Evolutionary conservation across 2,797 vertebrate genomes (phyloP).

Genomic region (Cossypha dichroa): DNA sequence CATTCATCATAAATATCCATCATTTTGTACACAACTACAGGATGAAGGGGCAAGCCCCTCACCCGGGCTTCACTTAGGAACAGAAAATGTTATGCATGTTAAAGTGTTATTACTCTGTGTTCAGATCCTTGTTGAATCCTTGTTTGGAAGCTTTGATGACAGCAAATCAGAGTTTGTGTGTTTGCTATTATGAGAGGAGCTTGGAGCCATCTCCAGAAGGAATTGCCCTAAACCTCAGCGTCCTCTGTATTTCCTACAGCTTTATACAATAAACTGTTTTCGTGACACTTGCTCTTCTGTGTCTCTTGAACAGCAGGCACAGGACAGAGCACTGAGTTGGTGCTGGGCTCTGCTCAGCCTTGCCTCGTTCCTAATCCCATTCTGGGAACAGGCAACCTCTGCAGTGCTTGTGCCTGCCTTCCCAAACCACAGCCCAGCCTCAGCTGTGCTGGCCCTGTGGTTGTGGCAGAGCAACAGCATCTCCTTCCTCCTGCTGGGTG

Average conservation of each 20-base stretch:
- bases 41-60: not conserved
- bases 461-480: not conserved
- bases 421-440: not conserved
- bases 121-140: slow-evolving; percentile 62
- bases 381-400: accelerated
- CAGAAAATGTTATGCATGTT: slow-evolving; percentile 57
- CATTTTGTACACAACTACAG: slow-evolving; percentile 23
- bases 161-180: slow-evolving; percentile 80
- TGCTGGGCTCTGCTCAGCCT: not conserved
- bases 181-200: slow-evolving; percentile 22
- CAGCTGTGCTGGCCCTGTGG: accelerated
- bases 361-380: accelerated
- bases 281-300: not conserved
- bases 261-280: slow-evolving; percentile 67
- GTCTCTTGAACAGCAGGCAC: not conserved
- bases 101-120: slow-evolving; percentile 60
- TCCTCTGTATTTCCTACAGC: slow-evolving; percentile 37
- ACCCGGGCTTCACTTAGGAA: not conserved
- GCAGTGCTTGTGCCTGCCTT: accelerated
- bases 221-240: not conserved
- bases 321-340: accelerated
- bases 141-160: slow-evolving; percentile 84
- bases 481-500: not conserved
- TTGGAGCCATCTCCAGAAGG: slow-evolving; percentile 8
- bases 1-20: slow-evolving; percentile 4